Conservation (phyloP, 2,888 invertebrate species). For the Sepioteuthis lessoniana region DNA sequence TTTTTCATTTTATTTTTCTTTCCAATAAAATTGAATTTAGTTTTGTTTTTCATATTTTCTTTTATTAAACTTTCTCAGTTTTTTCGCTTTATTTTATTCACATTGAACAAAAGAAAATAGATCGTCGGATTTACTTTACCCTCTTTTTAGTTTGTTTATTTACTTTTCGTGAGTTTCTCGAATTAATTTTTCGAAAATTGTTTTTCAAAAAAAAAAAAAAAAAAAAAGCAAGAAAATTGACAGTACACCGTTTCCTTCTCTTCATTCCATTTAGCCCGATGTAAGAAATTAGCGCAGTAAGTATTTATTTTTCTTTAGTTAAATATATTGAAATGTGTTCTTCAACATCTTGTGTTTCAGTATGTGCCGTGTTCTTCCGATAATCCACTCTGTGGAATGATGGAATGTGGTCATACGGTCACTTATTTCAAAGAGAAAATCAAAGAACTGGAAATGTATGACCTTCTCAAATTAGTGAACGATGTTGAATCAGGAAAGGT, state of each 20-base stretch:
- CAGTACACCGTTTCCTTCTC: too few relatives aligned
- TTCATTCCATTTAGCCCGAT: too few relatives aligned
- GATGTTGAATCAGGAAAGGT: slow-evolving; percentile 44
- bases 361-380: slow-evolving; percentile 62
- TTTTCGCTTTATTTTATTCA: not conserved
- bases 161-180: too few relatives aligned
- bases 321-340: too few relatives aligned
- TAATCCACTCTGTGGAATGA: slow-evolving; percentile 64
- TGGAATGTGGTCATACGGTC: slow-evolving; percentile 63
- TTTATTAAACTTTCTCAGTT: not conserved
- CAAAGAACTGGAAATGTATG: slow-evolving; percentile 53
- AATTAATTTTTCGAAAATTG: too few relatives aligned
- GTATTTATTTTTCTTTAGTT: too few relatives aligned
- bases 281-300: too few relatives aligned
- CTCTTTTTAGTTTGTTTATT: too few relatives aligned
- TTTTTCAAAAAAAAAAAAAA: too few relatives aligned
- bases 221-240: too few relatives aligned
- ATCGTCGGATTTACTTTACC: too few relatives aligned
- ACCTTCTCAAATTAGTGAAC: not conserved
- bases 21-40: not conserved
- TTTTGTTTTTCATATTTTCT: not conserved
- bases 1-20: too few relatives aligned
- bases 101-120: not conserved
- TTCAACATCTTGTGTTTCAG: slow-evolving; percentile 53
- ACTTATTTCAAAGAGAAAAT: slow-evolving; percentile 64